phyloP scores from a whole-genome alignment of 1,140 invertebrate species.

The Triops cancriformis region DNA sequence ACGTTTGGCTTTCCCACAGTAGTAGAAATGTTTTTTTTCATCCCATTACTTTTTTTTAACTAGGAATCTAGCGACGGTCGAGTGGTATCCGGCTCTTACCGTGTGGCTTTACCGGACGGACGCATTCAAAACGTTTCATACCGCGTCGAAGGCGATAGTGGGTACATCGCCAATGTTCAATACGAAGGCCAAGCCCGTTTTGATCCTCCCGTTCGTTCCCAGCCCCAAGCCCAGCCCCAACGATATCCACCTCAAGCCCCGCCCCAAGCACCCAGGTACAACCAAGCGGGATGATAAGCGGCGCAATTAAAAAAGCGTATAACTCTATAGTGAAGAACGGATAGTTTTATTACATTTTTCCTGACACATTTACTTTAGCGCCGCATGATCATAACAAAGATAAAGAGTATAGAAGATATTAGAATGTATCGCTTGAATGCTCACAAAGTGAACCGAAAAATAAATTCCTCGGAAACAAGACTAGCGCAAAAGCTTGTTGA shows the following conservation, averaged over 20 bases:
- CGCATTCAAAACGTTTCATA: constrained; percentile 7
- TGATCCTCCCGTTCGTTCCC: neutral
- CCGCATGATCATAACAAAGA: neutral
- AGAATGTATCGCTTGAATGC: neutral
- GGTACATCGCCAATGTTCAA: constrained; percentile 2
- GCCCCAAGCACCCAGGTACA: neutral
- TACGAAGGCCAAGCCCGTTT: neutral
- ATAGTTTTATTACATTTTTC: neutral
- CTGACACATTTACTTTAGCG: neutral
- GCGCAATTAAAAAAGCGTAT: neutral
- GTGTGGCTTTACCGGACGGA: constrained; percentile 6
- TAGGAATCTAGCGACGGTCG: constrained; percentile 24
- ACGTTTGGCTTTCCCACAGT: neutral
- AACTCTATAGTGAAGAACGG: neutral
- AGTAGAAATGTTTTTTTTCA: neutral
- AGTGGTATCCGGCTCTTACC: constrained; percentile 14
- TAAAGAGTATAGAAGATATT: neutral
- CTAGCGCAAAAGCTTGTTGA: neutral
- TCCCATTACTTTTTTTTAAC: neutral
- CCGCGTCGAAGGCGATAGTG: constrained; percentile 5
- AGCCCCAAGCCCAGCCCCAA: neutral
- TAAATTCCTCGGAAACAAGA: neutral
- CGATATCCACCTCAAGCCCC: neutral
- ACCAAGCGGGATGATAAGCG: neutral
- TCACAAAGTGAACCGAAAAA: neutral